A percentile compares a stretch with the other conserved stretches of the same genome.
phyloP scores from a whole-genome alignment of 2,113 vertebrate species.

The Ictalurus punctatus region DNA sequence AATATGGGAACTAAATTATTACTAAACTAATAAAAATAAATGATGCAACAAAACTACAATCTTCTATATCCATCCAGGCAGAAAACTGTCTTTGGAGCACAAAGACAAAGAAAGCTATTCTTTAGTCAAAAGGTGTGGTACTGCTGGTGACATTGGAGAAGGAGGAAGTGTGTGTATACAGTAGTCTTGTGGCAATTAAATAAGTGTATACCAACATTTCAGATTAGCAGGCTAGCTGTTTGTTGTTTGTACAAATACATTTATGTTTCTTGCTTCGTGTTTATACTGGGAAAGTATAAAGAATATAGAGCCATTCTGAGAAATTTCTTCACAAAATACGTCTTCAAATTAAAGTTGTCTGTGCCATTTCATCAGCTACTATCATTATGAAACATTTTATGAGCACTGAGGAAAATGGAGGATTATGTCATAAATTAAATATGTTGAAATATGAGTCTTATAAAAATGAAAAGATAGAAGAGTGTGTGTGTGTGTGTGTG shows the following conservation, averaged over 20 bases:
- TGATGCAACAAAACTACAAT: not conserved
- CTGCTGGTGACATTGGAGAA: not conserved
- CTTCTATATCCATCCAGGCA: not conserved
- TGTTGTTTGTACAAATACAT: slow-evolving; percentile 29
- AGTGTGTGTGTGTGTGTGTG: not conserved
- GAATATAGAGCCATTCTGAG: not conserved
- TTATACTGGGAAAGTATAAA: not conserved
- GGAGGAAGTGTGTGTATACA: not conserved
- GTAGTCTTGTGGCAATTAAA: slow-evolving; percentile 67
- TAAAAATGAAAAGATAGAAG: slow-evolving; percentile 24
- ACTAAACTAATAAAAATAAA: not conserved
- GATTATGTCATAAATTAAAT: slow-evolving; percentile 32
- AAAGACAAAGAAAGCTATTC: not conserved
- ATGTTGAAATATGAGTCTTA: slow-evolving; percentile 25
- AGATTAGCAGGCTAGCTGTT: not conserved
- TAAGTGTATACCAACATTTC: not conserved
- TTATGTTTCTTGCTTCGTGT: slow-evolving; percentile 4
- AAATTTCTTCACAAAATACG: not conserved
- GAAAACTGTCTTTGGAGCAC: not conserved
- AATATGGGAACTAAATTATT: not conserved
- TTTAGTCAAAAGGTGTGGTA: not conserved
- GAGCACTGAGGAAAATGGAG: slow-evolving; percentile 28
- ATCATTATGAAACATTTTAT: slow-evolving; percentile 32
- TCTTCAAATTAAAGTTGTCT: slow-evolving; percentile 1
- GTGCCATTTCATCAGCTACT: slow-evolving; percentile 42